Evolutionary conservation across 2,888 invertebrate species (phyloP).

Genomic region (Andrena bicolor): DNA sequence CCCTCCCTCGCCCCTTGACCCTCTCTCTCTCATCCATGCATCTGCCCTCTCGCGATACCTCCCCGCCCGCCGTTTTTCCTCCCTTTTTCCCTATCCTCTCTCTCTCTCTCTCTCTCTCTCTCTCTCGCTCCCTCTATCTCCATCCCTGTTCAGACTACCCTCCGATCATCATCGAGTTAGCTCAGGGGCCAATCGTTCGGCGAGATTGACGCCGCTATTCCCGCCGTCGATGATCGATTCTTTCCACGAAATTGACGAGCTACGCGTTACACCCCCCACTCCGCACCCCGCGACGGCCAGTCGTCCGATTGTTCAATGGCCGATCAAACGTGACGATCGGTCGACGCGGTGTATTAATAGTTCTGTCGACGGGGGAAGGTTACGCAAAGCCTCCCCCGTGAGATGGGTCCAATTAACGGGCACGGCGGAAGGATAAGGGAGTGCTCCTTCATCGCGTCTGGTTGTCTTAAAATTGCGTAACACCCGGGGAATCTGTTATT

Average conservation of each 20-base stretch:
- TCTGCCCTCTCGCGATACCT: slow-evolving; percentile 12
- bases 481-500: slow-evolving; percentile 16
- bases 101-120: slow-evolving; percentile 20
- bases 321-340: slow-evolving; percentile 23
- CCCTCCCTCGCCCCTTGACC: slow-evolving; percentile 58
- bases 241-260: slow-evolving; percentile 68
- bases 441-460: background rate
- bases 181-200: slow-evolving; percentile 64
- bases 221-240: slow-evolving; percentile 64
- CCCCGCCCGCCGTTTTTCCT: slow-evolving; percentile 32
- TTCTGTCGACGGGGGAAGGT: slow-evolving; percentile 26
- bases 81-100: slow-evolving; percentile 19
- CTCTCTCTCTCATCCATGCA: slow-evolving; percentile 16
- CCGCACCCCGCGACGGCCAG: background rate
- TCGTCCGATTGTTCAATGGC: slow-evolving; percentile 24
- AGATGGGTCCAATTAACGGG: slow-evolving; percentile 48
- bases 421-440: background rate
- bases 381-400: slow-evolving; percentile 45
- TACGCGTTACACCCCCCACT: background rate
- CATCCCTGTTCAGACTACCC: slow-evolving; percentile 29
- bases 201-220: slow-evolving; percentile 59
- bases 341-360: slow-evolving; percentile 35
- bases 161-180: slow-evolving; percentile 71
- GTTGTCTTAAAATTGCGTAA: slow-evolving; percentile 44
- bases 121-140: slow-evolving; percentile 18